Base-by-base conservation (phyloP, 2,797 vertebrate genomes). In the Sebastes diploproa region DNA sequence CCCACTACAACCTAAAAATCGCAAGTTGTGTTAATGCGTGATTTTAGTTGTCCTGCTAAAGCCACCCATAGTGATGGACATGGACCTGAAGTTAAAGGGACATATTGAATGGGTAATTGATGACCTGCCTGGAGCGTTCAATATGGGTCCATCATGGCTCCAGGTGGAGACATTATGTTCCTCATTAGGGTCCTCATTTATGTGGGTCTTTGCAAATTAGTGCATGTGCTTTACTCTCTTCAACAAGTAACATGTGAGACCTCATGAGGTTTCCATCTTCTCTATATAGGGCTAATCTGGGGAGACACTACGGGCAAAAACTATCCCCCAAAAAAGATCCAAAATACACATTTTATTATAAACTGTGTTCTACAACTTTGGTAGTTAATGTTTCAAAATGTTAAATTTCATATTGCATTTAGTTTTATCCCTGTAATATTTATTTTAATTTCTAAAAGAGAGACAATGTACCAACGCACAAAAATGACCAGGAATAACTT, bases 31-130 rank as follows among this genome's bases (percentile, higher is more conserved):
- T 38, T 38, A 38, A 38, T 14, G 36, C 11, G 55, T 72, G n/a
- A 66, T 61, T 77, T 61, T 6, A 59, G 14, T 42, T 54, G 12
- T 64, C 54, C 13, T 27, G 52, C 16, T 36, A 18, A 18, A 42
- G 18, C 2, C 52, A 36, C 23, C 22, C 18, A 25, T 59, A 23
- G 18, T 18, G 29, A 73, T 50, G 54, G 50, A 32, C 32, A 16
- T 52, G 42, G 4, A 29, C 72, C 32, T 25, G 59, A 42, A 62
- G 46, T 55, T 56, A 61, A 63, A 30, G 38, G 55, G 46, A 9
- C 60, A 23, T 1, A 54, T 14, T 72, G 32, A 84, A 52, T 42
- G 7, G 46, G 2, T 69, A 68, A 83, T 75, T 27, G 38, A 81
- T 77, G 55, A 23, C 14, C 68, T 9, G 34, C 27, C 63, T 75